These are phyloP conservation scores for Heliconius melpomene DNA, from an alignment of 1,140 invertebrate species.

Conservation along the genomic window DNA sequence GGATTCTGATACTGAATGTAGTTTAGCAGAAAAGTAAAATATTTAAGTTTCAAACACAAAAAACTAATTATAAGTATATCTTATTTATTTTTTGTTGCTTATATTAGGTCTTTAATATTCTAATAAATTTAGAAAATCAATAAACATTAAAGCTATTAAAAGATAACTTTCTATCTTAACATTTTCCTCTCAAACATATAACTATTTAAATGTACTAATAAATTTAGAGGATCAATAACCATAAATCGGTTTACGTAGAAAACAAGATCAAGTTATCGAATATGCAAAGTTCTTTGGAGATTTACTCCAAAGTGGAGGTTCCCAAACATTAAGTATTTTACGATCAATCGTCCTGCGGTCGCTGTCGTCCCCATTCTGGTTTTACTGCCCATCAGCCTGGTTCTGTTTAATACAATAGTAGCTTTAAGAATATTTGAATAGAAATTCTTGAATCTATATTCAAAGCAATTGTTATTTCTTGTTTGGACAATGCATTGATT, in stretches of 20 bases:
- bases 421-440: neutral
- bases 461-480: neutral
- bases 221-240: neutral
- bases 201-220: no score
- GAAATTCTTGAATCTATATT: neutral
- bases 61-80: no score
- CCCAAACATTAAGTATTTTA: constrained; percentile 30
- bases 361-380: constrained; percentile 22
- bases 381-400: constrained; percentile 22
- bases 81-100: no score
- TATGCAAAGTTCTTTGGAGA: constrained; percentile 28
- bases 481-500: no score
- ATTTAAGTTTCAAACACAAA: no score
- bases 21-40: no score
- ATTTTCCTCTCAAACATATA: no score
- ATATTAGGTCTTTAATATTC: no score
- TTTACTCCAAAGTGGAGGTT: constrained; percentile 16
- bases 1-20: no score
- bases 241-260: neutral
- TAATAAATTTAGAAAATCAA: no score
- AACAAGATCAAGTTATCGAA: constrained; percentile 4
- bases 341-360: constrained; percentile 26
- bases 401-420: constrained; percentile 26
- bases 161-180: no score
- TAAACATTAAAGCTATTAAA: no score